Conservation (phyloP, 92 coral and sea anemone species). For the Nematostella vectensis region DNA sequence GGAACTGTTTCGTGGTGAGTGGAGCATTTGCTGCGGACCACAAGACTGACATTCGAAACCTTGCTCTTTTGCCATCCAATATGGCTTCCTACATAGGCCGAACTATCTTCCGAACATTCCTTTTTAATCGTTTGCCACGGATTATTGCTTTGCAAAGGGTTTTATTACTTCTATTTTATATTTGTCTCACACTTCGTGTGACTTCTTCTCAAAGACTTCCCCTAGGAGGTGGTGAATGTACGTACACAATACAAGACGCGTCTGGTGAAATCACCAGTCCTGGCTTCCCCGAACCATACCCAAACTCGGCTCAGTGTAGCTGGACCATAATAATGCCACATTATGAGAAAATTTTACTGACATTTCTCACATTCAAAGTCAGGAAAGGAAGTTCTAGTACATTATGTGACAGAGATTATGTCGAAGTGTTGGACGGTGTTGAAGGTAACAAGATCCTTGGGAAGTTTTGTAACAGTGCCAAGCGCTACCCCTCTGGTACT, state of each 20-base stretch:
- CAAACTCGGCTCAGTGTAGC: constrained; percentile 38
- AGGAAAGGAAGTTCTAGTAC: constrained; percentile 16
- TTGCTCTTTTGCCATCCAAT: no score
- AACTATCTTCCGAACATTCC: no score
- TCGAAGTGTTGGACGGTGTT: constrained; percentile 48
- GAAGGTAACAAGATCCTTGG: constrained; percentile 16
- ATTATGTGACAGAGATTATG: constrained; percentile 37
- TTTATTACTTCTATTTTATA: no score
- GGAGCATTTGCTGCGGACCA: no score
- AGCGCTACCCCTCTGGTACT: constrained; percentile 37
- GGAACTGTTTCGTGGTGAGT: no score
- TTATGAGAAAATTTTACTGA: constrained; percentile 39
- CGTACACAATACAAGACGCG: neutral
- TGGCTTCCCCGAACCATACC: constrained; percentile 43
- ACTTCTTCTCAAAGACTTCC: no score
- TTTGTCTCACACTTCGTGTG: no score
- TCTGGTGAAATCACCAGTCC: constrained; percentile 60
- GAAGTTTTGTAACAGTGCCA: constrained; percentile 45
- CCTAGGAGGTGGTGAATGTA: no score
- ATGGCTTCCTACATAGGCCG: no score
- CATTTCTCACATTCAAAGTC: constrained; percentile 34
- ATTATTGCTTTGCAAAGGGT: no score
- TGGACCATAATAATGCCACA: constrained; percentile 56
- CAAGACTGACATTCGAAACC: no score
- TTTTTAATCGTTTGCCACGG: no score